Percentiles rank a stretch among this genome's conserved stretches.
These are phyloP conservation scores for Choreutis nemorana DNA, from an alignment of 2,888 invertebrate genomes.

Conservation along the genomic window DNA sequence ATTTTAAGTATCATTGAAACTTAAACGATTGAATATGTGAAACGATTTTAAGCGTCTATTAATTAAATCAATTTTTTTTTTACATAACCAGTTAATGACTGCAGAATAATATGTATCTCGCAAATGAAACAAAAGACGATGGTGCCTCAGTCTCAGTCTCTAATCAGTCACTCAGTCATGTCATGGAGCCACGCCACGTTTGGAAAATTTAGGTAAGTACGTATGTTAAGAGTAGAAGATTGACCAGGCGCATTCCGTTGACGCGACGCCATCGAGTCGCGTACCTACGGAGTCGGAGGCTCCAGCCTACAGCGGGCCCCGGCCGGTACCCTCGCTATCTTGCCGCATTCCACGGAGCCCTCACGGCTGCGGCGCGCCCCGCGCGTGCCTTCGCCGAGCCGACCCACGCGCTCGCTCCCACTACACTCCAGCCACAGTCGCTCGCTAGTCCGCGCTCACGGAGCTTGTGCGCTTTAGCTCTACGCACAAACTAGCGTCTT, in stretches of 20 bases:
- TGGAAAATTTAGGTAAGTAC: constrained; percentile 26
- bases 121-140: too few relatives aligned
- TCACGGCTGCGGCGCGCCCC: constrained; percentile 65
- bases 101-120: too few relatives aligned
- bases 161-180: too few relatives aligned
- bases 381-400: constrained; percentile 46
- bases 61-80: too few relatives aligned
- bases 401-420: constrained; percentile 78
- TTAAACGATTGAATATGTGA: too few relatives aligned
- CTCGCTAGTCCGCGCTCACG: constrained; percentile 42
- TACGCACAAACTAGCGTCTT: constrained; percentile 21
- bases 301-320: constrained; percentile 3
- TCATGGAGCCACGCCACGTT: constrained; percentile 19
- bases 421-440: constrained; percentile 28
- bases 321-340: constrained; percentile 14
- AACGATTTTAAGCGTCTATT: too few relatives aligned
- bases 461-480: constrained; percentile 32
- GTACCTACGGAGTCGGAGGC: constrained; percentile 17
- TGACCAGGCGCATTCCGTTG: constrained; percentile 38
- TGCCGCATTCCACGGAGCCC: constrained; percentile 58
- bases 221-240: constrained; percentile 32
- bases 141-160: too few relatives aligned
- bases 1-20: too few relatives aligned
- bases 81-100: too few relatives aligned
- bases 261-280: constrained; percentile 21